A percentile compares a stretch with the other conserved stretches of the same genome.
phyloP scores from a whole-genome alignment of 1,140 invertebrate species.

The Anastatus disparis region DNA sequence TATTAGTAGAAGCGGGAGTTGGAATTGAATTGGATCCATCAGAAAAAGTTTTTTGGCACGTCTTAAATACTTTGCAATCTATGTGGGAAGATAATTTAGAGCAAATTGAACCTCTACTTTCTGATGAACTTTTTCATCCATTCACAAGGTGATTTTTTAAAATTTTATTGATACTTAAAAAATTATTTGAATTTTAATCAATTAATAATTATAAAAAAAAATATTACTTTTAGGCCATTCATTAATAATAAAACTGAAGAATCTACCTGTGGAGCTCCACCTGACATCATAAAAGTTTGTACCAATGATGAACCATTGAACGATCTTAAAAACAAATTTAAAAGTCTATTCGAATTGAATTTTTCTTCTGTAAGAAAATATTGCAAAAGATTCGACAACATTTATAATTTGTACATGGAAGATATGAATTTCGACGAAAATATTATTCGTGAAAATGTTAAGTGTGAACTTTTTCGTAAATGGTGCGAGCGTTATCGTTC shows the following conservation, averaged over 20 bases:
- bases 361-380: conserved; percentile 74
- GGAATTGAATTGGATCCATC: conserved; percentile 69
- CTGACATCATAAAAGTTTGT: conserved; percentile 73
- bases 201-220: conserved; percentile 48
- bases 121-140: conserved; percentile 65
- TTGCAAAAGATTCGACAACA: conserved; percentile 73
- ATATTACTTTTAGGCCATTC: conserved; percentile 71
- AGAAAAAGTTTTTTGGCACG: conserved; percentile 65
- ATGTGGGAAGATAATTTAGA: conserved; percentile 71
- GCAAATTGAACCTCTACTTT: conserved; percentile 70
- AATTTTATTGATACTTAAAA: too few species aligned
- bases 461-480: conserved; percentile 67
- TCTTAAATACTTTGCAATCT: conserved; percentile 67
- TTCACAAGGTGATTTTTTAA: conserved; percentile 66
- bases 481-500: conserved; percentile 71
- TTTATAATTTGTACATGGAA: conserved; percentile 76
- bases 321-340: conserved; percentile 66
- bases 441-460: conserved; percentile 65
- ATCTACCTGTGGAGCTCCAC: conserved; percentile 74
- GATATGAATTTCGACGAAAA: conserved; percentile 73
- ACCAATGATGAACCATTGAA: conserved; percentile 73
- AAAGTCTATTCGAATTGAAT: conserved; percentile 69
- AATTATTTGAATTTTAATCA: too few species aligned
- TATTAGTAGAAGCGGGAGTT: conserved; percentile 63
- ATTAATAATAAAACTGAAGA: conserved; percentile 80